Conservation (phyloP, 2,797 vertebrate species). For the Coregonus ussuriensis region DNA sequence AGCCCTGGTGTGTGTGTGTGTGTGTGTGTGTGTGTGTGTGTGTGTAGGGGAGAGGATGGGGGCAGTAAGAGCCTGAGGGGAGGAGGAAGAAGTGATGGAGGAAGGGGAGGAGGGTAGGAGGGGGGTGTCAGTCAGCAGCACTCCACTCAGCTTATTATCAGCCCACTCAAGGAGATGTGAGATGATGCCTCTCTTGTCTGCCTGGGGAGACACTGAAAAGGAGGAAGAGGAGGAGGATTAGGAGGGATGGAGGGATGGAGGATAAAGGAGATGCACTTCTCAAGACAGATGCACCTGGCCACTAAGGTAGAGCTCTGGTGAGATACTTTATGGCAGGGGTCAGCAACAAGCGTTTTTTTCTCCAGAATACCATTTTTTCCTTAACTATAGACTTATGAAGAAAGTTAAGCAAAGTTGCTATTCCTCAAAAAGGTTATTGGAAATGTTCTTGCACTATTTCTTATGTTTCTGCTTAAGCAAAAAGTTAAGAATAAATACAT, state of each 20-base stretch:
- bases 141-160: conserved; percentile 2
- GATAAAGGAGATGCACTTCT: background rate
- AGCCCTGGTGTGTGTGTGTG: background rate
- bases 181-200: background rate
- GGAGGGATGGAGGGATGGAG: background rate
- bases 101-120: background rate
- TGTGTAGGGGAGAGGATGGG: background rate
- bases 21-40: conserved; percentile 6
- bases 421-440: no score
- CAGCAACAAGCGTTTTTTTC: no score
- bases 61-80: background rate
- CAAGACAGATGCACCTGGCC: background rate
- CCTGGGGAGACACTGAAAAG: background rate
- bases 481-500: no score
- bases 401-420: no score
- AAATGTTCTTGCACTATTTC: no score
- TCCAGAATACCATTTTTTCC: no score
- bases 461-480: no score
- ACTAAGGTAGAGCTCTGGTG: background rate
- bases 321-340: no score
- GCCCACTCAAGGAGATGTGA: background rate
- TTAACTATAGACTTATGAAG: no score
- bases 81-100: no score
- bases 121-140: background rate
- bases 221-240: no score